Base-by-base conservation (phyloP, 1,140 invertebrate genomes). In the Cydia strobilella region DNA sequence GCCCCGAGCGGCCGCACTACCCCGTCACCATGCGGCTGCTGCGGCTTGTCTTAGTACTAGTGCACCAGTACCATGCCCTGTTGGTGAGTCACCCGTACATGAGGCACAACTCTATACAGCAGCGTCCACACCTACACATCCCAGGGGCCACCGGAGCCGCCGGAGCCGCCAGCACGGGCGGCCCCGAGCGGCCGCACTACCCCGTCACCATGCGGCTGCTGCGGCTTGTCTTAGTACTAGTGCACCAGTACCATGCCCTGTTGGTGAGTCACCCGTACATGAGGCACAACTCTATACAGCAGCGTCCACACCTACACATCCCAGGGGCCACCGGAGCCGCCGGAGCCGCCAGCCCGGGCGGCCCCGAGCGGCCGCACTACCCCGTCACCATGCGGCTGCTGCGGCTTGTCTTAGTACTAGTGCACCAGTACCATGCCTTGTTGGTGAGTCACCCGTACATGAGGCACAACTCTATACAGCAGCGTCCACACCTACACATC, bases 21-120 rank as follows among this genome's bases (percentile, higher is more conserved):
- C 98, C 98, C 13, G 98, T 99, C 81, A 98, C 98, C 80, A 98
- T 99, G 96, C 94, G 98, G 63, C 94, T 99, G 12, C 94, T 99
- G 20, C 93, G 99, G 76, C 96, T 99, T 78, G 98, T 99, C 20
- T 97, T 97, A 7, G 96, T 99, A 80, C 94, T 99, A 25, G 96
- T 99, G 83, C 97, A 98, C 87, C 97, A 98, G 87, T 99, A 99
- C 93, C 98, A 99, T 89, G 95, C 95, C 20, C 94, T 99, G 78
- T 92, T 99, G 94, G 98, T 99, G 87, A 94, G 95, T 27, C 3
- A 35, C n/a, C n/a, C n/a, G n/a, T n/a, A n/a, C n/a, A n/a, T n/a
- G n/a, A n/a, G n/a, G n/a, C n/a, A n/a, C n/a, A n/a, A n/a, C n/a
- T n/a, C n/a, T n/a, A n/a, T n/a, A n/a, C n/a, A n/a, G n/a, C n/a